Evolutionary conservation across 2,797 vertebrate species (phyloP), one percentile per base, ranked within the genome.

Genomic region (Enteromius unitaeniatus): DNA sequence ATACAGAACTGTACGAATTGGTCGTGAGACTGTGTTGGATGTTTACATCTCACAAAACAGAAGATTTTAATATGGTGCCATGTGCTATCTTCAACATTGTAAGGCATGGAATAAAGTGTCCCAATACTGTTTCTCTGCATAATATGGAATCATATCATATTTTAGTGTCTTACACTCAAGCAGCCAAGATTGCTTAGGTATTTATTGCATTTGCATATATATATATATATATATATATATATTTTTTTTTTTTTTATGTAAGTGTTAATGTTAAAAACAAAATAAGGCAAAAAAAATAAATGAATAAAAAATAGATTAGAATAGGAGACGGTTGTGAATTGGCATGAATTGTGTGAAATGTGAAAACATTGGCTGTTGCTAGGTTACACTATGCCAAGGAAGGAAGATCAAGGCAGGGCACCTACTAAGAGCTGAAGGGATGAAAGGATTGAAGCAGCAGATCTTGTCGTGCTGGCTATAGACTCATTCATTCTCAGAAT

Each of bases 321-420:
- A 75, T 19, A n/a, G 4, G 21, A 40, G 31, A 53, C 0, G 10
- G 21, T 37, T 34, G 11, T 40, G 51, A 40, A 75, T 77, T 62
- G 34, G n/a, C 34, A 13, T 62, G n/a, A 45, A 40, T 23, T 17
- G 34, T 42, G 15, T 45, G 37, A 62, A 26, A 62, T 26, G 26
- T 77, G 23, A 62, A 31, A 3, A 60, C 34, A 26, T 15, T 76
- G 73, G 34, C 74, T 26, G 75, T 77, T 77, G 75, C 75, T 77
- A 42, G 37, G 55, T 60, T 42, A 62, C 75, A 62, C 55, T 62
- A 62, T 17, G 55, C 14, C 40, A 45, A 77, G 14, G 34, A 60
- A 60, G 15, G n/a, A 45, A 45, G 75, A 75, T 75, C 51, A 75
- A 75, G 49, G 73, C 51, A 58, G 73, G 31, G 51, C 31, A 58